Percentiles rank a stretch among this genome's conserved stretches.
Evolutionary conservation across 2,888 invertebrate genomes (phyloP).

Genomic region (Octonoba sinensis): DNA sequence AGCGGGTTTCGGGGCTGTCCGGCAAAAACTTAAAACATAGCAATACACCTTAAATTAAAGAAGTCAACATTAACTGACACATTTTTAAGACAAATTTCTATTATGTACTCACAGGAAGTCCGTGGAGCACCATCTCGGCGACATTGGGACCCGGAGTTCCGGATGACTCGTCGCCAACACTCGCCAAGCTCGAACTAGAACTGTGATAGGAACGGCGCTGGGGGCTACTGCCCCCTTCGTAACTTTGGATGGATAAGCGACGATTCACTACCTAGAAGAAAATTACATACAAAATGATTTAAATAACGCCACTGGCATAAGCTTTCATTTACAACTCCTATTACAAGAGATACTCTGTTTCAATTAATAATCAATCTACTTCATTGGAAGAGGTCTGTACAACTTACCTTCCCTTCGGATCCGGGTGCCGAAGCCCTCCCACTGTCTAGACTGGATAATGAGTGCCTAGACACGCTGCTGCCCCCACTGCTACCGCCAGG

Average conservation of each 20-base stretch:
- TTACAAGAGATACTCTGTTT: neutral
- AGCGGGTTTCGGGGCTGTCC: no score
- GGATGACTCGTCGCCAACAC: conserved; percentile 54
- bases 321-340: neutral
- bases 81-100: no score
- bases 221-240: conserved; percentile 40
- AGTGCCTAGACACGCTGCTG: conserved; percentile 81
- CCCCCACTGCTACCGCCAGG: conserved; percentile 73
- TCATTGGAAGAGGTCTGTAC: neutral
- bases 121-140: conserved; percentile 75
- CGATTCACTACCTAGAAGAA: conserved; percentile 44
- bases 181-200: conserved; percentile 62
- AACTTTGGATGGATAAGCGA: conserved; percentile 59
- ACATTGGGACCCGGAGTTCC: conserved; percentile 67
- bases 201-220: conserved; percentile 62
- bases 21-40: no score
- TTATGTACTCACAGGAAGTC: conserved; percentile 74
- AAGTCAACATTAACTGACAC: no score
- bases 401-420: conserved; percentile 63
- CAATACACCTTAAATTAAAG: no score
- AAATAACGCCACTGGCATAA: no score
- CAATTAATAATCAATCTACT: neutral
- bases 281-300: conserved; percentile 1
- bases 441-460: conserved; percentile 86
- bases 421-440: conserved; percentile 84